A percentile compares a stretch with the other conserved stretches of the same genome.
Conservation (phyloP, 2,113 vertebrate species). For the Pseudopipra pipra region DNA sequence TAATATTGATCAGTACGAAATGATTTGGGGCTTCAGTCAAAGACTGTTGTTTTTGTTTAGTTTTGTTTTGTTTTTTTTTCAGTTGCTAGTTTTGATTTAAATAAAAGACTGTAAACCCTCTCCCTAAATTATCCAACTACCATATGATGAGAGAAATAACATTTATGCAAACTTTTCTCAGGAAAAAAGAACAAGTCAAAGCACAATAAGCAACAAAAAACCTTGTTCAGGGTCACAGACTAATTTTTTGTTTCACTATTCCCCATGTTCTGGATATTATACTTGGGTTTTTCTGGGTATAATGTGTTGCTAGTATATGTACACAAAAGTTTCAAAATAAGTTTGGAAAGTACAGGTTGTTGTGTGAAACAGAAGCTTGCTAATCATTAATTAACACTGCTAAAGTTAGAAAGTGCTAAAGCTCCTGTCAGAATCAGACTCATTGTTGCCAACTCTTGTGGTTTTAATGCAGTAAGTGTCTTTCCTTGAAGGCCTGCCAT, state of each 20-base stretch:
- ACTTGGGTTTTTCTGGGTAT: background rate
- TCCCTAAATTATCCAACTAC: background rate
- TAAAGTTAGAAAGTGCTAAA: constrained; percentile 21
- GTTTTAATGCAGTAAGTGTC: background rate
- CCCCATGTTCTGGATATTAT: background rate
- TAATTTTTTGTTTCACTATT: background rate
- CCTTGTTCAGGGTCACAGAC: background rate
- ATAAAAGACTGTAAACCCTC: background rate
- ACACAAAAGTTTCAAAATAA: background rate
- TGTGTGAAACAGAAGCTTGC: background rate
- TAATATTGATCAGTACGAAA: background rate
- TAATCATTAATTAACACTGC: constrained; percentile 31
- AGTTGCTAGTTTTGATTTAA: background rate
- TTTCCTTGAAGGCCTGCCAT: background rate
- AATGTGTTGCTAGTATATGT: background rate
- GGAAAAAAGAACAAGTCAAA: background rate
- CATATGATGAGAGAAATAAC: background rate
- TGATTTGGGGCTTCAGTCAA: background rate
- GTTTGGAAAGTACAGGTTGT: background rate
- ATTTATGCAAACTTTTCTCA: background rate
- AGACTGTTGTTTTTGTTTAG: background rate
- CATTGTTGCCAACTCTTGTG: background rate
- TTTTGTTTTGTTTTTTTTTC: background rate
- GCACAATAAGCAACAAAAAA: background rate
- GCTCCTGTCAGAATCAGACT: background rate